phyloP scores from a whole-genome alignment of 1,140 invertebrate species.

The Drosophila mojavensis region DNA sequence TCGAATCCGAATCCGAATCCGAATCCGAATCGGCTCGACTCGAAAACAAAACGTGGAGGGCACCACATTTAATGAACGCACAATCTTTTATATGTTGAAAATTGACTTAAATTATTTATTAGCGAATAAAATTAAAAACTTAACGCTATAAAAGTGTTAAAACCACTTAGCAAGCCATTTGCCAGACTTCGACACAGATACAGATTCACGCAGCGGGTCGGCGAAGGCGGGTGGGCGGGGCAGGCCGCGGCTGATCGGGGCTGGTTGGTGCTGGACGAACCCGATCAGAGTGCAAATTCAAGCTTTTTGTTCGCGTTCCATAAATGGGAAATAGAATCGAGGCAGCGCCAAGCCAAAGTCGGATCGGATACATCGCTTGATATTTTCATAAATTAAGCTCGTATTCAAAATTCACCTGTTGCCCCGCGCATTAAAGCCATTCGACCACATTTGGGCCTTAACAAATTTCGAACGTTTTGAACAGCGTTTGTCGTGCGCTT shows the following conservation, averaged over 20 bases:
- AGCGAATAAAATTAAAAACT: slow-evolving; percentile 83
- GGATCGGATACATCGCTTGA: slow-evolving; percentile 18
- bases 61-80: slow-evolving; percentile 74
- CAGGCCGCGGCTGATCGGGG: background rate
- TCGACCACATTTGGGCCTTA: slow-evolving; percentile 30
- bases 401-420: slow-evolving; percentile 43
- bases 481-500: slow-evolving; percentile 61
- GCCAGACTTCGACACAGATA: slow-evolving; percentile 47
- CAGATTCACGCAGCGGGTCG: background rate
- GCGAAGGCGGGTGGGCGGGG: background rate
- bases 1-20: slow-evolving; percentile 50
- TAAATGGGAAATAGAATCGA: slow-evolving; percentile 40
- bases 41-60: slow-evolving; percentile 55
- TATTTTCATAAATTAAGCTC: slow-evolving; percentile 50
- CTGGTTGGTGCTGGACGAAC: too few relatives aligned
- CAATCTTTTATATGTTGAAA: slow-evolving; percentile 69
- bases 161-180: slow-evolving; percentile 83
- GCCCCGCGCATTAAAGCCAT: slow-evolving; percentile 13
- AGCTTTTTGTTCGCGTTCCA: slow-evolving; percentile 17
- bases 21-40: slow-evolving; percentile 54
- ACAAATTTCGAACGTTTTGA: slow-evolving; percentile 33
- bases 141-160: slow-evolving; percentile 84
- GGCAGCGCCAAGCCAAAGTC: background rate
- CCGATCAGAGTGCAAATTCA: slow-evolving; percentile 12
- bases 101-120: slow-evolving; percentile 83